phyloP scores from a whole-genome alignment of 2,797 vertebrate species.

The Protosalanx chinensis region DNA sequence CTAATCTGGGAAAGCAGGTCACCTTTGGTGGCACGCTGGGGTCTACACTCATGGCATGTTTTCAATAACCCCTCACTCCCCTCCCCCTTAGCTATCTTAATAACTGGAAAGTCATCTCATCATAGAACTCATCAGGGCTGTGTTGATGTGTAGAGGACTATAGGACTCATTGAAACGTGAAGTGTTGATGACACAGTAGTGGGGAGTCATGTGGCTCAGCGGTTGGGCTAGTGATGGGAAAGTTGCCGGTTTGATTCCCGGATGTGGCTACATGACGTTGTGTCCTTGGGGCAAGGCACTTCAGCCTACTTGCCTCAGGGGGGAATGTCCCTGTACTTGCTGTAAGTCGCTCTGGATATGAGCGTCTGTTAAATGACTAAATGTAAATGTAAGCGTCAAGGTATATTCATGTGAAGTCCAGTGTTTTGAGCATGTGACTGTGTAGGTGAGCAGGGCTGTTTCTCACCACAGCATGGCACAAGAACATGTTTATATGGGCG shows the following conservation, averaged over 20 bases:
- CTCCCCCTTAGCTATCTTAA: constrained; percentile 11
- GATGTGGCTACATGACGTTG: no score
- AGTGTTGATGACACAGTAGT: not conserved
- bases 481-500: not conserved
- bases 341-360: no score
- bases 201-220: no score
- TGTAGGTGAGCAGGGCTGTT: no score
- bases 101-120: constrained; percentile 13
- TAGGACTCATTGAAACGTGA: not conserved
- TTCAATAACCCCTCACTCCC: constrained; percentile 7
- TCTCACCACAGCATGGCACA: not conserved
- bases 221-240: no score
- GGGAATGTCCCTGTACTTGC: no score
- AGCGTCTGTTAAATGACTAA: no score
- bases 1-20: constrained; percentile 24
- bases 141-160: not conserved
- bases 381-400: not conserved
- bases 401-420: not conserved
- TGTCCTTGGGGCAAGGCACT: no score
- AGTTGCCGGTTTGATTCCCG: no score
- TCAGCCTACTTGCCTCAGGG: no score
- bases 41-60: constrained; percentile 6
- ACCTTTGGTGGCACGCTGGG: not conserved
- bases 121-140: constrained; percentile 7
- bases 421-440: no score